Evolutionary conservation across 2,797 vertebrate genomes (phyloP), one percentile per base, ranked within the genome.

Genomic region (Ibycter americanus): DNA sequence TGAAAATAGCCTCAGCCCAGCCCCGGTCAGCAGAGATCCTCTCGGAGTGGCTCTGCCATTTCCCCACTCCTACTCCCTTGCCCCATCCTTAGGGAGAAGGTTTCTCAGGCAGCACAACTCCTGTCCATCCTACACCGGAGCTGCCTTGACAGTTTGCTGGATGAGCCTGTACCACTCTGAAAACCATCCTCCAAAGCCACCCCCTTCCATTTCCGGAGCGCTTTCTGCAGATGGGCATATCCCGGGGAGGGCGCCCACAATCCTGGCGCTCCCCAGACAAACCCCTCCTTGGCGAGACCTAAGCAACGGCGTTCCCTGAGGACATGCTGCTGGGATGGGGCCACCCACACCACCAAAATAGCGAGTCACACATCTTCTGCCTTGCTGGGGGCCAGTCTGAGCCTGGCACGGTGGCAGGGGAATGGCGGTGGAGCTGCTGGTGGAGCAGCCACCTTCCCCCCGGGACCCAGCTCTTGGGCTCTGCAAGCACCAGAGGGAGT

Each of bases 391-490:
- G 27, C 85, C 63, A 4, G 36, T 3, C 80, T 77, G 89, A 36
- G 72, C 63, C 76, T 0, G 0, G 83, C 66, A n/a, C 1, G 0
- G 20, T 0, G 3, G 5, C 0, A 0, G 27, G 42, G 36, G 15
- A 31, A 15, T 0, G 1, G 23, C 1, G 1, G 31, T 1, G 0
- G 77, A 62, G 46, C 18, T 15, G 1, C 2, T 2, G 10, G 3
- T 26, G 8, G 70, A 67, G 85, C 17, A 68, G 31, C 81, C 4
- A 2, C 87, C 87, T 79, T 68, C 15, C n/a, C 86, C 54, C 19
- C 0, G 0, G 84, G 78, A 79, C 49, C 25, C 2, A 0, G 70
- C 73, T 58, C 89, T 17, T 15, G 65, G 68, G 59, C 72, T 65
- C 68, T 38, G 8, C 49, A 56, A 32, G 73, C 73, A 52, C 40